These are phyloP conservation scores for Saccostrea echinata DNA, from an alignment of 1,140 invertebrate genomes.

Conservation along the genomic window DNA sequence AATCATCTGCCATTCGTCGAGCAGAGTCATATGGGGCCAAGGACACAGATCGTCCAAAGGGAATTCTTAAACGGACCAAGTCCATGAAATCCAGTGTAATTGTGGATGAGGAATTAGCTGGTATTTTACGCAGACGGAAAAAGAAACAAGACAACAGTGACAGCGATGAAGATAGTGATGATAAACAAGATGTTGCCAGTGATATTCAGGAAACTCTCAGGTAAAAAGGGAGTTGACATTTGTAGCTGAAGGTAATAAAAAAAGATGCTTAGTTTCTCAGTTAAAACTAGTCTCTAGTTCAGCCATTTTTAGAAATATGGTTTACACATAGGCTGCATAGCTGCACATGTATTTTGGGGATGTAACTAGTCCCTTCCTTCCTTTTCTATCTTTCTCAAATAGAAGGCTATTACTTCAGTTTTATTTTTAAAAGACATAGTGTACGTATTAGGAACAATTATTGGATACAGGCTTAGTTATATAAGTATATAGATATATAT, in stretches of 20 bases:
- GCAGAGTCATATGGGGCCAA: slow-evolving; percentile 55
- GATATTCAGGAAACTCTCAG: slow-evolving; percentile 60
- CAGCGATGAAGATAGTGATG: slow-evolving; percentile 52
- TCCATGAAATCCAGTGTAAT: slow-evolving; percentile 64
- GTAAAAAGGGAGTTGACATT: slow-evolving; percentile 14
- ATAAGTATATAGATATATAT: too few species aligned
- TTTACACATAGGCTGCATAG: too few species aligned
- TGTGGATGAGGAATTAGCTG: slow-evolving; percentile 64
- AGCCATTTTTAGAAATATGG: too few species aligned
- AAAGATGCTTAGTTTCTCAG: too few species aligned
- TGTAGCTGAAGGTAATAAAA: not conserved
- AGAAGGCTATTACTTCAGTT: too few species aligned
- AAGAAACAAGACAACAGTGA: slow-evolving; percentile 54
- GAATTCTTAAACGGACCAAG: slow-evolving; percentile 63
- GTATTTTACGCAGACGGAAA: slow-evolving; percentile 58
- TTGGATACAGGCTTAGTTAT: too few species aligned
- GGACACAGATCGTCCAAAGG: slow-evolving; percentile 55
- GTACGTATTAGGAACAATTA: too few species aligned
- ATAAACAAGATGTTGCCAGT: slow-evolving; percentile 49
- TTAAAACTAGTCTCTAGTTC: too few species aligned
- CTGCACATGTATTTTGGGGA: too few species aligned
- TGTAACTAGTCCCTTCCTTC: too few species aligned
- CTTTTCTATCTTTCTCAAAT: too few species aligned
- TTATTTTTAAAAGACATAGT: too few species aligned
- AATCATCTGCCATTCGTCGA: slow-evolving; percentile 2